Evolutionary conservation across 2,888 invertebrate species (phyloP).

Genomic region (Amblyjoppa fuscipennis): DNA sequence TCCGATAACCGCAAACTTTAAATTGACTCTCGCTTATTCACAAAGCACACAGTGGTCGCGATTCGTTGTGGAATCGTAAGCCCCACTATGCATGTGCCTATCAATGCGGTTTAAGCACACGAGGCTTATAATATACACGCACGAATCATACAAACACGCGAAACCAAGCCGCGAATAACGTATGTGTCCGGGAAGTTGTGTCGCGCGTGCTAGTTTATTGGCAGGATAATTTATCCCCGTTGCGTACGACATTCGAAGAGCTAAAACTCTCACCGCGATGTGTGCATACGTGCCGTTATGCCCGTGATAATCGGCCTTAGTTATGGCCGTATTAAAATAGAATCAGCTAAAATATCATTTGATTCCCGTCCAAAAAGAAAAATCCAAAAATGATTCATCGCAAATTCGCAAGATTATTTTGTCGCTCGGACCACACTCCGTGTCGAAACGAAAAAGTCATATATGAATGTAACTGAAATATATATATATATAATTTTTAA

Average conservation of each 20-base stretch:
- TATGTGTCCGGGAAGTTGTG: background rate
- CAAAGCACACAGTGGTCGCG: conserved; percentile 20
- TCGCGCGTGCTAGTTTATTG: conserved; percentile 30
- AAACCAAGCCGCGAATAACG: conserved; percentile 26
- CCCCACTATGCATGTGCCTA: background rate
- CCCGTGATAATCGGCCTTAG: background rate
- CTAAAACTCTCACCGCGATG: background rate
- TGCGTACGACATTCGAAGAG: conserved; percentile 24
- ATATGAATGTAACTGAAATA: background rate
- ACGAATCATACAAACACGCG: background rate
- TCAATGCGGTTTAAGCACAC: background rate
- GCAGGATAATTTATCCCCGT: conserved; percentile 37
- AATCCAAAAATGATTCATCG: background rate
- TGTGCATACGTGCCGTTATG: background rate
- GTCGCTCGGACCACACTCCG: background rate
- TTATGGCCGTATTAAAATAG: conserved; percentile 13
- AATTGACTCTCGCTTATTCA: conserved; percentile 47
- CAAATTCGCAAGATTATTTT: background rate
- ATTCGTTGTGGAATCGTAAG: conserved; percentile 25
- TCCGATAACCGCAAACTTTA: conserved; percentile 56
- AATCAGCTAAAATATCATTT: background rate
- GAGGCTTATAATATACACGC: background rate
- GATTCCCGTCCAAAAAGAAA: background rate
- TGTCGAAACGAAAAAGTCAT: background rate
- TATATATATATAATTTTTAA: background rate